Conservation (phyloP, 2,888 invertebrate genomes). For the Pandemis cinnamomeana region DNA sequence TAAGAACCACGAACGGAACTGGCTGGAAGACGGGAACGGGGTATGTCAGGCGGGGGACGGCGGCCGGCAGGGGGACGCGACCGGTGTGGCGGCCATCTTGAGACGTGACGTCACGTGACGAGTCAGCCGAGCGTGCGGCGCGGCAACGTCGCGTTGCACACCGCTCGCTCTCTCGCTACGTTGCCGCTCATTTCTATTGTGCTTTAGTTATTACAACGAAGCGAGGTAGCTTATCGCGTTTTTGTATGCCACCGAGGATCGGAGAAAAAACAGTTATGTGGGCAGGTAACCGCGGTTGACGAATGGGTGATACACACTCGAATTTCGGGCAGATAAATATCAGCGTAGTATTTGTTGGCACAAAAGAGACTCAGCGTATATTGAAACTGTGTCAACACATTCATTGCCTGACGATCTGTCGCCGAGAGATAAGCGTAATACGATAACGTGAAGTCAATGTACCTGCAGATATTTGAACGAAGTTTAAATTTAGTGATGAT, state of each 20-base stretch:
- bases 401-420: conserved; percentile 36
- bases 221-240: conserved; percentile 62
- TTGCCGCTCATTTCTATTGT: conserved; percentile 75
- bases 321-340: conserved; percentile 36
- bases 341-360: conserved; percentile 37
- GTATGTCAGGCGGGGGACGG: conserved; percentile 28
- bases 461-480: conserved; percentile 26
- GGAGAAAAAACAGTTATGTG: conserved; percentile 79
- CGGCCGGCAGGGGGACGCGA: conserved; percentile 63
- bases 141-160: conserved; percentile 75
- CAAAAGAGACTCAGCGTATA: conserved; percentile 33
- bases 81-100: conserved; percentile 83
- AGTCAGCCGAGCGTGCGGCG: conserved; percentile 77
- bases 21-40: conserved; percentile 70
- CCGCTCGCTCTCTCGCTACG: conserved; percentile 60
- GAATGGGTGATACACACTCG: conserved; percentile 40
- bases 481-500: conserved; percentile 24
- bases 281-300: conserved; percentile 68
- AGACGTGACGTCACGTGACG: conserved; percentile 85
- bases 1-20: conserved; percentile 73
- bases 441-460: conserved; percentile 36
- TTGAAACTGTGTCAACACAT: conserved; percentile 41
- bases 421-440: conserved; percentile 34
- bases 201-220: conserved; percentile 71
- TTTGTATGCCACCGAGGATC: conserved; percentile 74